A percentile compares a stretch with the other conserved stretches of the same genome.
Evolutionary conservation across 2,113 vertebrate species (phyloP).

Genomic region (Serilophus lunatus): DNA sequence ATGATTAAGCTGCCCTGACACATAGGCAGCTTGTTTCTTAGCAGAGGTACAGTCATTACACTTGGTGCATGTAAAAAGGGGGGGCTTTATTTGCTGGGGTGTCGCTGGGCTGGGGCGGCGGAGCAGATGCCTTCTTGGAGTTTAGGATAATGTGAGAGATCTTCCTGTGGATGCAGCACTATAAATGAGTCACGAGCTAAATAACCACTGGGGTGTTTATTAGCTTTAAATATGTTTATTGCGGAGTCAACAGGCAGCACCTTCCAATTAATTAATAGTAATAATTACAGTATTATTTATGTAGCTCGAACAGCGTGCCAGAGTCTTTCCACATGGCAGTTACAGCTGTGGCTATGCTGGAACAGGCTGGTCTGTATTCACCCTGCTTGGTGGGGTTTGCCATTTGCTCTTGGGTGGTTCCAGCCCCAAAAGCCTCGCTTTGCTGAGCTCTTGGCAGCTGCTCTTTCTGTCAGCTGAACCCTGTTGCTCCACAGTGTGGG

Average conservation of each 20-base stretch:
- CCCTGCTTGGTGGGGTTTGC: background rate
- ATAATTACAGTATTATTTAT: constrained; percentile 61
- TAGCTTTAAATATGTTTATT: constrained; percentile 46
- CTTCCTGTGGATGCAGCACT: background rate
- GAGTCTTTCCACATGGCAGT: background rate
- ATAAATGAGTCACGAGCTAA: constrained; percentile 50
- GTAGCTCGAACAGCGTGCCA: background rate
- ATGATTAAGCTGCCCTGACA: constrained; percentile 57
- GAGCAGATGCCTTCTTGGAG: background rate
- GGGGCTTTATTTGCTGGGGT: background rate
- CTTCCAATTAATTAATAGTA: constrained; percentile 68
- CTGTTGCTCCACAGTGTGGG: background rate
- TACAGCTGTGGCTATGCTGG: constrained; percentile 13
- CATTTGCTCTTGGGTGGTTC: background rate
- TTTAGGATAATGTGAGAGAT: background rate
- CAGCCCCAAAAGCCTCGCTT: accelerated
- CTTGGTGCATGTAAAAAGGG: background rate
- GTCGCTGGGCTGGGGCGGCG: accelerated
- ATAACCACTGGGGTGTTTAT: constrained; percentile 58
- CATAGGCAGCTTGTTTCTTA: background rate
- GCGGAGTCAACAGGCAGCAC: constrained; percentile 60
- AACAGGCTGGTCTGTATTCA: background rate
- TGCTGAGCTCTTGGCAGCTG: background rate
- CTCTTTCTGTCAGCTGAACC: background rate
- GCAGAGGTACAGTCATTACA: constrained; percentile 10